Percentiles rank a stretch among this genome's conserved stretches.
Evolutionary conservation across 37 sponge, comb jelly and placozoan genomes (phyloP).

Genomic region (Oopsacas minuta): DNA sequence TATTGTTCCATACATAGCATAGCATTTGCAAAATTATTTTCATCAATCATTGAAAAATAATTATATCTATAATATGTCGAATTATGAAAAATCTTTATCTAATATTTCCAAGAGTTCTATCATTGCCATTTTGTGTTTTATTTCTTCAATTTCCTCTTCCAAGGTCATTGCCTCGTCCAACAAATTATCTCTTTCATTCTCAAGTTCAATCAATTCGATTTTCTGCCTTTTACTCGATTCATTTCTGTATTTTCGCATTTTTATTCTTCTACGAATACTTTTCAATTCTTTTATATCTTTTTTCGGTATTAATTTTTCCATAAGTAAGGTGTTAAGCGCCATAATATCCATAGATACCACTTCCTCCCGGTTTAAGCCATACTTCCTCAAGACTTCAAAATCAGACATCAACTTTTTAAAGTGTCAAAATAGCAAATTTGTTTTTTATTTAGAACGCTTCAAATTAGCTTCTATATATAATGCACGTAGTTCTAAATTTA

Average conservation of each 20-base stretch:
- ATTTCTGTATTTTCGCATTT: neutral
- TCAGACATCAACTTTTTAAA: neutral
- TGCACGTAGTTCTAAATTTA: too few relatives aligned
- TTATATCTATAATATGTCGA: too few relatives aligned
- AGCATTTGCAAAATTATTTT: too few relatives aligned
- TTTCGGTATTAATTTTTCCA: neutral
- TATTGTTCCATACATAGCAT: too few relatives aligned
- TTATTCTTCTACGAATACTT: neutral
- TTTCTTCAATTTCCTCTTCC: neutral
- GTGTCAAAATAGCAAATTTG: neutral
- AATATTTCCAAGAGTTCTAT: neutral
- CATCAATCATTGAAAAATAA: too few relatives aligned
- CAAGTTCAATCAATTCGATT: neutral
- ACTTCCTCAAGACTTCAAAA: neutral
- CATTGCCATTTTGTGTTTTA: constrained; percentile 17
- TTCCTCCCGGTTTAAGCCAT: neutral
- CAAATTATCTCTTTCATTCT: neutral
- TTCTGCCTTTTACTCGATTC: neutral
- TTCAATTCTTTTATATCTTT: neutral
- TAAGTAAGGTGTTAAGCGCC: constrained; percentile 5
- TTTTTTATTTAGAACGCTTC: too few relatives aligned
- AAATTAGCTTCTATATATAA: too few relatives aligned
- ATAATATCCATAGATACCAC: neutral
- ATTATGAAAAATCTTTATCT: neutral
- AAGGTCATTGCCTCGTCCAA: neutral